Evolutionary conservation across 1,140 invertebrate species (phyloP), one percentile per base, ranked within the genome.

Genomic region (Philaenus spumarius): DNA sequence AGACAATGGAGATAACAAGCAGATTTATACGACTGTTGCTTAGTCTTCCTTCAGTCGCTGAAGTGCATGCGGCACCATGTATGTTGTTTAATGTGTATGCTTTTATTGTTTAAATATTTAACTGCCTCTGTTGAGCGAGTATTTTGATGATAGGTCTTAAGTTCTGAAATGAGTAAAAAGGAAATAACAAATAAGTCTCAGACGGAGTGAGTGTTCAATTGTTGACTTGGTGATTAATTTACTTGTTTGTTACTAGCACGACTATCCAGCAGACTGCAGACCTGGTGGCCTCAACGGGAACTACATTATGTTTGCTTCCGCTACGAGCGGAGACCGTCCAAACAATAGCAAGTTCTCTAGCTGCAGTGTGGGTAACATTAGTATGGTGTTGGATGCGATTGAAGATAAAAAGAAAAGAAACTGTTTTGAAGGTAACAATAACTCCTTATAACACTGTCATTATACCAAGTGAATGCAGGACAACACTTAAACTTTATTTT

Each of bases 301-400:
- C 78, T 98, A 83, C 69, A 98, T 98, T 60, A 98, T 98, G 95
- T 97, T 96, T 73, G 91, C 94, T 17, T 94, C 90, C 20, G 95
- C 95, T 11, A 97, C 94, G 0, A 92, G 90, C 46, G 95, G 95
- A 20, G 90, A 95, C 74, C 79, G 91, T 23, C 86, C 89, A 4
- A 97, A 98, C 72, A 98, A 98, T 73, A 91, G 90, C 57, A 91
- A 92, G 72, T 97, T 98, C 75, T 95, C 90, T 2, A 80, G 82
- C 9, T 98, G 95, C 72, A 95, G 92, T 61, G 84, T 95, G 46
- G 85, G 90, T 22, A 98, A 98, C 73, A 99, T 99, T 63, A 95
- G 92, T 42, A 86, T 87, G 59, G 95, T 97, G 2, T 76, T 97
- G 2, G 90, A 95, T 70, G 93, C 93, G 1, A 89, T 98, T 34